phyloP scores from a whole-genome alignment of 2,113 vertebrate species.

The Pollimyrus isidori region DNA sequence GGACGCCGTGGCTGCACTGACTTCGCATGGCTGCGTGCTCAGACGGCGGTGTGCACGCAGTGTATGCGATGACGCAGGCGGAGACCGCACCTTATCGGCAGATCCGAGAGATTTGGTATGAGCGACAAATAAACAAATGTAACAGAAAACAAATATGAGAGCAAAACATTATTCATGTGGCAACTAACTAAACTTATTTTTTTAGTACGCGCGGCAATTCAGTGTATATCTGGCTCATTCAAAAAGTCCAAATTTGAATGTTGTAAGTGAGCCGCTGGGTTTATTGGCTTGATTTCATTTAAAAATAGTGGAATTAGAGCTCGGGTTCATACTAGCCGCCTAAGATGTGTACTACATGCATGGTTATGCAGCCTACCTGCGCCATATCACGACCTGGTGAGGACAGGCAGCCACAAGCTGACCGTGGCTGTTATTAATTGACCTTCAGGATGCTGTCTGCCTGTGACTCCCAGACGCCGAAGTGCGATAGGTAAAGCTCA shows the following conservation, averaged over 20 bases:
- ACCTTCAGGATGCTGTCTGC: background rate
- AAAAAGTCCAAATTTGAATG: background rate
- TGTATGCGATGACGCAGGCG: background rate
- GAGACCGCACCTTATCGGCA: background rate
- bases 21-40: background rate
- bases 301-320: background rate
- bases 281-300: background rate
- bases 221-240: background rate
- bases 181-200: background rate
- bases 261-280: background rate
- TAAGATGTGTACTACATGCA: background rate
- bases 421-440: background rate
- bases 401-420: background rate
- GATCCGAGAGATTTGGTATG: background rate
- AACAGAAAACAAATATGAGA: background rate
- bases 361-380: background rate
- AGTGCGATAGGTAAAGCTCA: no score
- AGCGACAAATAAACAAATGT: background rate
- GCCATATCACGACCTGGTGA: no score
- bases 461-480: background rate
- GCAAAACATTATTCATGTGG: background rate
- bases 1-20: background rate
- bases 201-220: background rate
- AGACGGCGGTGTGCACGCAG: background rate
- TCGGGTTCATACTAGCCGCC: background rate